Percentiles rank a stretch among this genome's conserved stretches.
phyloP scores from a whole-genome alignment of 1,140 invertebrate genomes.

The Nasonia giraulti region DNA sequence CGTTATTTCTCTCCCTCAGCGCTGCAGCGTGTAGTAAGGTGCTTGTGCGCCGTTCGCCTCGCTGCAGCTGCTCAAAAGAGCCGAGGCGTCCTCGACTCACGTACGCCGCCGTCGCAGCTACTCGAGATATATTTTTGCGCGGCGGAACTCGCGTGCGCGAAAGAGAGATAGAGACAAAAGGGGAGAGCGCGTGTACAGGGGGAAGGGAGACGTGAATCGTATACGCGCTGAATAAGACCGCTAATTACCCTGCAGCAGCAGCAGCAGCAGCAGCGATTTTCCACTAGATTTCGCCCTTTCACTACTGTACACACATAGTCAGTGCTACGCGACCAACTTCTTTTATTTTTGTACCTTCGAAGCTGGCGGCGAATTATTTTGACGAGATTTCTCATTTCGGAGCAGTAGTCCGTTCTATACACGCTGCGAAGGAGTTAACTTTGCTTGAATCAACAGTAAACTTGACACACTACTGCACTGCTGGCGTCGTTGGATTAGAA shows the following conservation, averaged over 20 bases:
- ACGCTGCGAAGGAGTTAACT: not conserved
- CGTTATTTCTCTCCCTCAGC: conserved; percentile 53
- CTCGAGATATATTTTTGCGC: not conserved
- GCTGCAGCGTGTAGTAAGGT: not conserved
- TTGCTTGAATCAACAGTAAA: not conserved
- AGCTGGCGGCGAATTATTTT: not conserved
- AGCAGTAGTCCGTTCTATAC: not conserved
- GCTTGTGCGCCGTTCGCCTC: conserved; percentile 17
- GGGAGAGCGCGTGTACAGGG: not conserved
- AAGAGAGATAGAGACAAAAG: conserved; percentile 6
- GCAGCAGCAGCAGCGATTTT: conserved; percentile 22
- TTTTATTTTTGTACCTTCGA: not conserved
- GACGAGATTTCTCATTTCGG: not conserved
- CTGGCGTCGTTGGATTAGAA: not conserved
- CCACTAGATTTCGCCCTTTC: conserved; percentile 48
- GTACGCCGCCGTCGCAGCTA: not conserved
- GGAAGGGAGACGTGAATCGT: not conserved
- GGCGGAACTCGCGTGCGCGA: not conserved
- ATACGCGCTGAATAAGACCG: conserved; percentile 39
- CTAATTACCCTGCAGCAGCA: conserved; percentile 35
- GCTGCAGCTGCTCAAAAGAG: conserved; percentile 37
- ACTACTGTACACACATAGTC: not conserved
- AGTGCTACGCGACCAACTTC: not conserved
- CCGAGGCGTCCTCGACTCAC: conserved; percentile 17
- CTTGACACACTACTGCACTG: not conserved